Conservation (phyloP, 2,888 invertebrate species). For the Luperina testacea region DNA sequence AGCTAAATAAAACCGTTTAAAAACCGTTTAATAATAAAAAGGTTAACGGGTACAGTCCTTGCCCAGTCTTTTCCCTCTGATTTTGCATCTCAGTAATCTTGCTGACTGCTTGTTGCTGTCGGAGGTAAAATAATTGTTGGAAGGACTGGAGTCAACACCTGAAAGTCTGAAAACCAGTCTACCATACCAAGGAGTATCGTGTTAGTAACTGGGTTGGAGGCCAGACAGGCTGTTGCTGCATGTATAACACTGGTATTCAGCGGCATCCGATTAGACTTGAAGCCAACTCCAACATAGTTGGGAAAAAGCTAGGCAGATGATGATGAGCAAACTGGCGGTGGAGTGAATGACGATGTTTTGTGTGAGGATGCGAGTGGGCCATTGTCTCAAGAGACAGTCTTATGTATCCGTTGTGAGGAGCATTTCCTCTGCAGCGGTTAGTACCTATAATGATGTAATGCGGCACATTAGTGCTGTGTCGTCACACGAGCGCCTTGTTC, state of each 20-base stretch:
- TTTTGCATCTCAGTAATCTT: not conserved
- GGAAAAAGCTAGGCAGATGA: not conserved
- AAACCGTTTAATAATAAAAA: too few species aligned
- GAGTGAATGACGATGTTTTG: not conserved
- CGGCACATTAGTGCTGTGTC: constrained; percentile 55
- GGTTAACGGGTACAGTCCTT: not conserved
- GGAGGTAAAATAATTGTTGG: not conserved
- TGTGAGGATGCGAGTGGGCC: constrained; percentile 10
- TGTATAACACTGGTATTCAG: not conserved
- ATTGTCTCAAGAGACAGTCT: constrained; percentile 60
- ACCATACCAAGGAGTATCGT: not conserved
- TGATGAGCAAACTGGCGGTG: not conserved
- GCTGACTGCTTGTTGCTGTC: not conserved
- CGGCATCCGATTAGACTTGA: not conserved
- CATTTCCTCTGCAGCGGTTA: constrained; percentile 53
- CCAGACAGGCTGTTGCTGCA: not conserved
- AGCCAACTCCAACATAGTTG: not conserved
- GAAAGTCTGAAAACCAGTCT: not conserved
- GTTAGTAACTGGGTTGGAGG: not conserved
- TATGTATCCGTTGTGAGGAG: constrained; percentile 68
- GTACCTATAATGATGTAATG: constrained; percentile 71
- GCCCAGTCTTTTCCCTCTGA: not conserved
- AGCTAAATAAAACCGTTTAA: too few species aligned
- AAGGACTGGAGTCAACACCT: too few species aligned
- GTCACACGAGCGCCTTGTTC: constrained; percentile 61